phyloP scores from a whole-genome alignment of 92 coral and sea anemone genomes.

The Plumapathes pennacea region DNA sequence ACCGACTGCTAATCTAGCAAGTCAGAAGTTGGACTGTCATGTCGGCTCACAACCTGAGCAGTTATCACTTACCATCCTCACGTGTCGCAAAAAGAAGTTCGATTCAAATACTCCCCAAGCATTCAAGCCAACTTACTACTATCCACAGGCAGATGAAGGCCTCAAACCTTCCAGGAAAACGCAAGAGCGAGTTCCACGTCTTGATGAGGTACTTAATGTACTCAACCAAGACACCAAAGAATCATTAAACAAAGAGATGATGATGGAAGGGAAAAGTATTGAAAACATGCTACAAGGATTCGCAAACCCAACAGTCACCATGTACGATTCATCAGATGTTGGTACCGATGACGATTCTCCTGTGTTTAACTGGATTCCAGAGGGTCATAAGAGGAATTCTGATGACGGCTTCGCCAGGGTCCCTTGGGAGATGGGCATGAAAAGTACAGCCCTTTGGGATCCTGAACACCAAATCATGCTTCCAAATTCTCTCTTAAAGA shows the following conservation, averaged over 20 bases:
- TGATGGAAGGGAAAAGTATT: constrained; percentile 26
- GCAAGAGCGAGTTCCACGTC: constrained; percentile 1
- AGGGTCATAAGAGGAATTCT: too few species aligned
- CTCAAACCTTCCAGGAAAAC: too few species aligned
- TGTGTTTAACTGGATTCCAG: too few species aligned
- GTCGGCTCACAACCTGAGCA: constrained; percentile 6
- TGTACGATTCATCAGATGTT: too few species aligned
- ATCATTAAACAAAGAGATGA: constrained; percentile 34
- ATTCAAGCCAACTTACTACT: background rate
- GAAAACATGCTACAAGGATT: constrained; percentile 27
- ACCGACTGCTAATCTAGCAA: too few species aligned
- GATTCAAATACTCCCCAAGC: background rate
- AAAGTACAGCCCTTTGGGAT: too few species aligned
- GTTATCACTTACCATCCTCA: constrained; percentile 10
- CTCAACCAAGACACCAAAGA: constrained; percentile 28
- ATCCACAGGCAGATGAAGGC: background rate
- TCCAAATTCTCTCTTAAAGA: too few species aligned
- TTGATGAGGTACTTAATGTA: constrained; percentile 29
- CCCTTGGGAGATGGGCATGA: too few species aligned
- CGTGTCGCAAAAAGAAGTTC: constrained; percentile 18
- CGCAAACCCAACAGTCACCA: constrained; percentile 17
- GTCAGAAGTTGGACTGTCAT: constrained; percentile 28
- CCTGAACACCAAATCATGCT: too few species aligned
- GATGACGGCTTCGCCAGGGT: too few species aligned
- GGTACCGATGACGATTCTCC: too few species aligned